Evolutionary conservation across 2,888 invertebrate genomes (phyloP).

Genomic region (Himalopsyche japonica): DNA sequence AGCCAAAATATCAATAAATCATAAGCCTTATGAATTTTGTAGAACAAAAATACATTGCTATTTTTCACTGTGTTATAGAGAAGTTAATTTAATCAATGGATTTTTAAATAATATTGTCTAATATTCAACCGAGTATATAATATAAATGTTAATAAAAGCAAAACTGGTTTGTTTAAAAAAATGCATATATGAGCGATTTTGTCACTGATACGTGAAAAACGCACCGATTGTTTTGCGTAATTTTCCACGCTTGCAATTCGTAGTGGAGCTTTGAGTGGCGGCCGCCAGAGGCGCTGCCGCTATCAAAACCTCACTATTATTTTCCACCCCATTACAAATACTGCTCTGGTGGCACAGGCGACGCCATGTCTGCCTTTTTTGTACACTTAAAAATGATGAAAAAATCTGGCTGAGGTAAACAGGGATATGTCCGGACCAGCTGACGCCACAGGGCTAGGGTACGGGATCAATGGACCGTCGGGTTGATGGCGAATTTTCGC

Average conservation of each 20-base stretch:
- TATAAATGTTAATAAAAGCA: too few species aligned
- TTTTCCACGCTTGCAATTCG: not conserved
- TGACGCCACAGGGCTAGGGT: slow-evolving; percentile 15
- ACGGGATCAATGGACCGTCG: not conserved
- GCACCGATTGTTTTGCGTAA: not conserved
- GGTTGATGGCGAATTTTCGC: not conserved
- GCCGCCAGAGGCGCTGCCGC: not conserved
- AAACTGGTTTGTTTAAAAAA: too few species aligned
- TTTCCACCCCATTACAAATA: not conserved
- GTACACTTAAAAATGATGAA: not conserved
- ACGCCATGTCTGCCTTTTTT: not conserved
- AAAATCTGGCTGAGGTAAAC: not conserved
- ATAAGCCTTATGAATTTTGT: too few species aligned
- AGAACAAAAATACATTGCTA: too few species aligned
- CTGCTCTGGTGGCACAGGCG: not conserved
- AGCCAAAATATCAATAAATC: too few species aligned
- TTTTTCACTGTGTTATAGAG: too few species aligned
- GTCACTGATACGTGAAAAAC: not conserved
- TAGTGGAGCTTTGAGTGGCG: not conserved
- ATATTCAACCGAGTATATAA: too few species aligned
- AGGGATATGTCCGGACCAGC: slow-evolving; percentile 10
- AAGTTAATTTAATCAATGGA: too few species aligned
- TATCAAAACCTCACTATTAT: not conserved
- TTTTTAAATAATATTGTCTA: too few species aligned
- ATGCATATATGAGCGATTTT: not conserved